These are phyloP conservation scores for Cerastis leucographa DNA, from an alignment of 2,888 invertebrate species.

Conservation along the genomic window DNA sequence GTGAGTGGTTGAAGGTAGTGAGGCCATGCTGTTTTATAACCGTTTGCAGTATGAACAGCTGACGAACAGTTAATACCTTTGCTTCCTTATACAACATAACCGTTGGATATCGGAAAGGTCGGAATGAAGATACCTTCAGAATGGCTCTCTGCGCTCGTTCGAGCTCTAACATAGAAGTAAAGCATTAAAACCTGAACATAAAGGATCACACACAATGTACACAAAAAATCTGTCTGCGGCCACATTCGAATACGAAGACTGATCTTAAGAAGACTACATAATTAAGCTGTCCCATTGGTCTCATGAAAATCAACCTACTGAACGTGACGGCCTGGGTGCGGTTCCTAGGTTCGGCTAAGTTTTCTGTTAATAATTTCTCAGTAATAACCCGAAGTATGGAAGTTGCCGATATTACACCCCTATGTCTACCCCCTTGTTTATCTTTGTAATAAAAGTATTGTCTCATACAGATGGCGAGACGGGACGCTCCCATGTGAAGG, in stretches of 20 bases:
- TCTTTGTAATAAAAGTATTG: neutral
- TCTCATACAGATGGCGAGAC: slow-evolving; percentile 77
- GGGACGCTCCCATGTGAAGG: slow-evolving; percentile 86
- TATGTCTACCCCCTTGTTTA: neutral
- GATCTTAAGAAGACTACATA: neutral
- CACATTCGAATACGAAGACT: neutral
- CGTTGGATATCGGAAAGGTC: no score
- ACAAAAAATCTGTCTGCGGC: neutral
- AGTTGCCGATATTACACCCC: neutral
- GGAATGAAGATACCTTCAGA: no score
- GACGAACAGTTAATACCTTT: no score
- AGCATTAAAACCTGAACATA: neutral
- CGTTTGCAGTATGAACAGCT: no score
- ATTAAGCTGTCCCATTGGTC: neutral
- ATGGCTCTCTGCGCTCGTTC: no score
- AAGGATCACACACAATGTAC: neutral
- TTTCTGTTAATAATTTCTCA: neutral
- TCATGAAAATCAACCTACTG: neutral
- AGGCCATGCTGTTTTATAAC: no score
- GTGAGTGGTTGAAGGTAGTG: no score
- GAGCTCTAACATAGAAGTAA: no score
- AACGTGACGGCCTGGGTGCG: neutral
- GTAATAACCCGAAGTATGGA: neutral
- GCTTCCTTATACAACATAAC: no score
- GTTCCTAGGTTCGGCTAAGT: neutral